phyloP scores from a whole-genome alignment of 2,888 invertebrate genomes.

The Muschampia plurimacula region DNA sequence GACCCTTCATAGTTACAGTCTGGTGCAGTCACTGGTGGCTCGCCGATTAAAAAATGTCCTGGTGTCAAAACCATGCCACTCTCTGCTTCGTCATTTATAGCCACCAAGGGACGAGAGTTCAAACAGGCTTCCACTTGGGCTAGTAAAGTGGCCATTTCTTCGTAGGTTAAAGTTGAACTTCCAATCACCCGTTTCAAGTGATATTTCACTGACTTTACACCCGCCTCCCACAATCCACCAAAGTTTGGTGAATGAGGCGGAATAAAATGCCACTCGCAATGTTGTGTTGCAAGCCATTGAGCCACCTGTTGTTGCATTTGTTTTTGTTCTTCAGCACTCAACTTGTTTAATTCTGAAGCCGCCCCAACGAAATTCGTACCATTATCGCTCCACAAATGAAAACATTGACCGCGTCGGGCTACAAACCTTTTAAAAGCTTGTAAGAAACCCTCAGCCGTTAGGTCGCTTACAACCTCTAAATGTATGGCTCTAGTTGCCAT shows the following conservation, averaged over 20 bases:
- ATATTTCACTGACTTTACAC: slow-evolving; percentile 1
- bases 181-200: slow-evolving; percentile 33
- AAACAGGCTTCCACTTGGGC: slow-evolving; percentile 43
- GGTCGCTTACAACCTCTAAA: slow-evolving; percentile 35
- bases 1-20: slow-evolving; percentile 34
- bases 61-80: slow-evolving; percentile 37
- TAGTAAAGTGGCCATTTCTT: slow-evolving; percentile 40
- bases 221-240: slow-evolving; percentile 16
- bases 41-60: slow-evolving; percentile 43
- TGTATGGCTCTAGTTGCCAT: slow-evolving; percentile 36
- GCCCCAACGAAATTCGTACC: slow-evolving; percentile 36
- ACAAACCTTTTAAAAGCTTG: slow-evolving; percentile 38
- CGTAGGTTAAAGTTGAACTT: slow-evolving; percentile 36
- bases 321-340: slow-evolving; percentile 2
- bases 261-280: slow-evolving; percentile 25
- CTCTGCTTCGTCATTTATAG: slow-evolving; percentile 12
- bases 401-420: slow-evolving; percentile 34
- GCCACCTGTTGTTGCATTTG: slow-evolving; percentile 24
- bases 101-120: slow-evolving; percentile 39
- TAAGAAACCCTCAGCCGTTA: slow-evolving; percentile 32
- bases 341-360: slow-evolving; percentile 11
- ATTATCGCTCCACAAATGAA: slow-evolving; percentile 39
- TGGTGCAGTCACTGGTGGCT: slow-evolving; percentile 37
- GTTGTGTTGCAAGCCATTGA: slow-evolving; percentile 11
- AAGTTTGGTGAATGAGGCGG: slow-evolving; percentile 25